A percentile compares a stretch with the other conserved stretches of the same genome.
Conservation (phyloP, 2,797 vertebrate species). For the Peromyscus attwateri region DNA sequence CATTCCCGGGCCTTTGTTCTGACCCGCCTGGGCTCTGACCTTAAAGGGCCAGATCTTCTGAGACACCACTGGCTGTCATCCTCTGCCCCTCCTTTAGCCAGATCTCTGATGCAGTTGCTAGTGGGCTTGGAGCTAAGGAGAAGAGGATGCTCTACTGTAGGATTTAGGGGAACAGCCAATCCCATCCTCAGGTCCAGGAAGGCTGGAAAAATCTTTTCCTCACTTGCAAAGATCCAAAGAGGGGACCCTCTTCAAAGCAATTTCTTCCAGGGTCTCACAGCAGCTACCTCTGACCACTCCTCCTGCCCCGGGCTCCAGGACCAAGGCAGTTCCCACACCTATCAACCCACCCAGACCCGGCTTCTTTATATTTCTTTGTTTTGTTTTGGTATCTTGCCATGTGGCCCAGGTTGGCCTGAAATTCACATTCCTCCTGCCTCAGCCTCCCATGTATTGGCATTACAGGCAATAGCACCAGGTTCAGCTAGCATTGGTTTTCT, state of each 20-base stretch:
- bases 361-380: neutral
- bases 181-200: neutral
- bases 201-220: neutral
- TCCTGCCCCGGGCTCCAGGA: neutral
- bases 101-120: neutral
- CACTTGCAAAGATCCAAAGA: neutral
- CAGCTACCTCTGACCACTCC: too few relatives aligned
- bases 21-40: neutral
- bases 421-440: neutral
- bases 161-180: neutral
- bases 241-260: too few relatives aligned
- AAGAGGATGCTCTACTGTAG: too few relatives aligned
- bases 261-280: neutral
- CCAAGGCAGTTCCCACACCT: too few relatives aligned
- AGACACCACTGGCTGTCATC: neutral
- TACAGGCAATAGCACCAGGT: too few relatives aligned
- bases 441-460: neutral
- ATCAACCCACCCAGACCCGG: neutral
- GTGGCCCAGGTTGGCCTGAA: neutral
- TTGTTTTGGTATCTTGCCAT: neutral
- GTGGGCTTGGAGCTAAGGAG: neutral
- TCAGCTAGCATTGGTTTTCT: neutral
- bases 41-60: slow-evolving; percentile 77
- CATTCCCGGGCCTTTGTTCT: slow-evolving; percentile 76
- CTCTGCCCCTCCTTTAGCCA: too few relatives aligned